Base-by-base conservation (phyloP, 2,797 vertebrate genomes). In the Schizothorax lantsangensis region DNA sequence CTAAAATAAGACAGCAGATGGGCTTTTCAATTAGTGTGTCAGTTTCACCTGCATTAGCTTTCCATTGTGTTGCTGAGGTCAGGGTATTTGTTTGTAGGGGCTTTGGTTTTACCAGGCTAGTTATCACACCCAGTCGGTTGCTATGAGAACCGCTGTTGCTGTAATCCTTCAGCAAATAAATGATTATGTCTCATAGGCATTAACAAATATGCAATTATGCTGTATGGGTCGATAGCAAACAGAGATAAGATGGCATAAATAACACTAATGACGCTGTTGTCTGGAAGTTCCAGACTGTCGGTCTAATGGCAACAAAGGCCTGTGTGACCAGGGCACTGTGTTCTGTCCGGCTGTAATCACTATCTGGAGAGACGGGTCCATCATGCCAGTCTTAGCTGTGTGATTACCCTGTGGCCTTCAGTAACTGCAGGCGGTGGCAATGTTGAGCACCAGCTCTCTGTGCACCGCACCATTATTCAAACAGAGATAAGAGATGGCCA, bases 381-480 rank as follows among this genome's bases (percentile, higher is more conserved):
- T 84, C 85, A 88, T 19, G 80, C 62, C 83, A 57, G 80, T 85
- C 83, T 84, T 86, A 84, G 75, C 23, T 83, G 43, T 80, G 26
- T 82, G 72, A 91, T 87, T 88, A 86, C 87, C 81, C 83, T 81
- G 83, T 84, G 88, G 83, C 81, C 68, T 89, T 88, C 30, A 36
- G 8, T 17, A 36, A 36, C 64, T 68, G 64, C 30, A 68, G 30
- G 15, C 30, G 1, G 26, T 1, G 6, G 15, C 64, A 68, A 68
- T 68, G 30, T 36, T 19, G 64, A 68, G 30, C 64, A 19, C 30
- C 64, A 68, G 30, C 64, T 68, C 14, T 68, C 30, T 36, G 15
- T 36, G 64, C 64, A 19, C 7, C 2, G 7, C 6, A 68, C 6
- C 15, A 68, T 36, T 33, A 68, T 33, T 36, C 64, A 36, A 33